Conservation (phyloP, 2,888 invertebrate species). For the Sycophila texana region DNA sequence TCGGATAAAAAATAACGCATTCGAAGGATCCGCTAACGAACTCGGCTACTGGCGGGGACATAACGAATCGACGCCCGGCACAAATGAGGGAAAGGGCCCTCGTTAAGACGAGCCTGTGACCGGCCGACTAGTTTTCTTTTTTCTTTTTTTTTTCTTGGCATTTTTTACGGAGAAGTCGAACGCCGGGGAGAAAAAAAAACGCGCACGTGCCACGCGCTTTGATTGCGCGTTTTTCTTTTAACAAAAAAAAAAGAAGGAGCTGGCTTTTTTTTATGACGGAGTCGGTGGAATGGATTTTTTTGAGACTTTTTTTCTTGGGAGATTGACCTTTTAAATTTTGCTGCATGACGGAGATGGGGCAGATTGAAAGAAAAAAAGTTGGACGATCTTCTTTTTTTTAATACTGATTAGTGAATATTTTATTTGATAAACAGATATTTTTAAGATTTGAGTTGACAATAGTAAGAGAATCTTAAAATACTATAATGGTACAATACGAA, state of each 20-base stretch:
- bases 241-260: neutral
- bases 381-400: too few relatives aligned
- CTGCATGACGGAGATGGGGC: too few relatives aligned
- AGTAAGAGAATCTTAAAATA: too few relatives aligned
- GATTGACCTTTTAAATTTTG: too few relatives aligned
- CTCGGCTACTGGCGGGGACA: conserved; percentile 21
- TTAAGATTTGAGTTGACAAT: too few relatives aligned
- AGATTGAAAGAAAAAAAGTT: too few relatives aligned
- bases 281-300: too few relatives aligned
- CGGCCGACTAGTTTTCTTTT: neutral
- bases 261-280: neutral
- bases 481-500: too few relatives aligned
- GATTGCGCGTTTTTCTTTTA: neutral
- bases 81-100: conserved; percentile 18
- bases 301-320: too few relatives aligned
- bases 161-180: neutral
- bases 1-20: neutral
- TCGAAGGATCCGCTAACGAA: conserved; percentile 33
- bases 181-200: neutral
- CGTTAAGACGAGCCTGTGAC: conserved; percentile 3
- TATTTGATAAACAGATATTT: too few relatives aligned
- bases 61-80: conserved; percentile 38
- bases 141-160: conserved; percentile 4
- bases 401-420: too few relatives aligned
- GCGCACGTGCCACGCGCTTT: neutral